Evolutionary conservation across 2,888 invertebrate species (phyloP), one percentile per base, ranked within the genome.

Genomic region (Eupithecia insigniata): DNA sequence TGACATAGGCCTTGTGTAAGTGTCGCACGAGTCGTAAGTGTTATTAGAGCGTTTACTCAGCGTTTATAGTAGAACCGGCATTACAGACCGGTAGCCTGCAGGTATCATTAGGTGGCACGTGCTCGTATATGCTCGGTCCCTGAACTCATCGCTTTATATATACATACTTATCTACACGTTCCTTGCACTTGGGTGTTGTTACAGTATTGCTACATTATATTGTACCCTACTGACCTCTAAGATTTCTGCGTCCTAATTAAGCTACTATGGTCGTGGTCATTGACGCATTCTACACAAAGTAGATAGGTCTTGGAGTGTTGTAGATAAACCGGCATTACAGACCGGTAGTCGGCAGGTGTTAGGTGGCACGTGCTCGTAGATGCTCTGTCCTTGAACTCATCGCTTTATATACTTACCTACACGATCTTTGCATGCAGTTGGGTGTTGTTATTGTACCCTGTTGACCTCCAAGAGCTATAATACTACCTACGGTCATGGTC

Each of bases 41-140:
- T 66, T 58, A 70, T 66, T 58, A n/a, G 36, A 72, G 39, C 61
- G 55, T 77, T 78, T 82, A 81, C 67, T 60, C 34, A 70, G 64
- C 73, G 65, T 78, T 79, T 82, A 82, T 79, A 79, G 82, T 81
- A 80, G 77, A 75, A 70, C 81, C 80, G 82, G 78, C 81, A 85
- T 84, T 82, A 81, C 70, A 66, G 70, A 22, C 60, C 67, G 46
- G 70, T 66, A 66, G 71, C 71, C 73, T 78, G 78, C 79, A 64
- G 62, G 79, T 89, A 83, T 89, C 83, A 89, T 89, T 88, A 89
- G 84, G 81, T 74, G 80, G 85, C 89, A 87, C 89, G 87, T 85
- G 88, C 86, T 73, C 82, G 81, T 85, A 84, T 83, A 84, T 85
- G 86, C 78, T 76, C 73, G 70, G 72, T 67, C 67, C 76, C 75